A percentile compares a stretch with the other conserved stretches of the same genome.
Evolutionary conservation across 2,797 vertebrate species (phyloP).

Genomic region (Rhincodon typus): DNA sequence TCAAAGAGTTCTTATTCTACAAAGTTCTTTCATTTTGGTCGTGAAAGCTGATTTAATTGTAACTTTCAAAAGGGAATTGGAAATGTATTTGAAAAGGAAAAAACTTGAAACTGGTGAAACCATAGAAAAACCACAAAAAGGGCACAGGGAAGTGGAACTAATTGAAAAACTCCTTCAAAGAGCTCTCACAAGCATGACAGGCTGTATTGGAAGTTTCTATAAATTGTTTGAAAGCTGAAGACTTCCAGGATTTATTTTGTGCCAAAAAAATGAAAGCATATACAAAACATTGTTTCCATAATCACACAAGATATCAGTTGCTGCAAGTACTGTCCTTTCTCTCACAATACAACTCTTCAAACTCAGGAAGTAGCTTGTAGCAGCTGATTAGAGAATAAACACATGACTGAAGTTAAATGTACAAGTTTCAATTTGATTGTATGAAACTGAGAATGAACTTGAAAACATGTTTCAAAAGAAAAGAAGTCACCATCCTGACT

Average conservation of each 20-base stretch:
- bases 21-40: neutral
- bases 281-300: neutral
- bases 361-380: neutral
- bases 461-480: neutral
- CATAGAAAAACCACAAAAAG: no score
- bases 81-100: neutral
- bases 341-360: neutral
- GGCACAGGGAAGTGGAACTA: no score
- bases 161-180: no score
- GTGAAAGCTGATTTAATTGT: neutral
- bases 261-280: neutral
- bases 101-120: neutral
- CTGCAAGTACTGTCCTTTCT: neutral
- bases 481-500: no score
- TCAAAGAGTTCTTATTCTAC: neutral
- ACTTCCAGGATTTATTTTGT: neutral
- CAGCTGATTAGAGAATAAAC: neutral
- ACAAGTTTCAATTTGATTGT: neutral
- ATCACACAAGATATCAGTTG: neutral
- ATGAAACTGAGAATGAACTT: no score
- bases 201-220: no score
- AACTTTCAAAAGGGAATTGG: neutral
- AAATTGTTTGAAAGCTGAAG: neutral
- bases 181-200: no score
- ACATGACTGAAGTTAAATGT: neutral